A percentile compares a stretch with the other conserved stretches of the same genome.
Evolutionary conservation across 2,113 vertebrate species (phyloP).

Genomic region (Peromyscus polionotus): DNA sequence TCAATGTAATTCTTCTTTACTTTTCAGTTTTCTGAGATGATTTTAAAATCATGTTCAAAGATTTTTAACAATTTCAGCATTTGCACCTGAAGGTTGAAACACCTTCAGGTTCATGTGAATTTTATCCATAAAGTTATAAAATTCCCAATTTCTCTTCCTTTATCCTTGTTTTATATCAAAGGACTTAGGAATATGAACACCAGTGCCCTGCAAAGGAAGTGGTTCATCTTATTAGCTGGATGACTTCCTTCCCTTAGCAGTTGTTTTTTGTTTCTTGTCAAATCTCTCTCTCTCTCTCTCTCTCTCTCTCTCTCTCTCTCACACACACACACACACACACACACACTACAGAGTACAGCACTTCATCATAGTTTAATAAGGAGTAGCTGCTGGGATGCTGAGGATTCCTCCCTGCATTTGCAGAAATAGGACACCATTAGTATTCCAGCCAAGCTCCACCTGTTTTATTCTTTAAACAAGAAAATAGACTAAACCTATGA

Average conservation of each 20-base stretch:
- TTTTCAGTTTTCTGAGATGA: not conserved
- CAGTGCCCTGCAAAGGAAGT: not conserved
- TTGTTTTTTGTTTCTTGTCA: not conserved
- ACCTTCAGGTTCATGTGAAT: not conserved
- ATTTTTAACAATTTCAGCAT: not conserved
- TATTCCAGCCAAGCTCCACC: fast-evolving
- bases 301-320: too few species aligned
- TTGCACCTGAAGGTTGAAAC: slow-evolving; percentile 8
- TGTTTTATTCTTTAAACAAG: not conserved
- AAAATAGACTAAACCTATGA: not conserved
- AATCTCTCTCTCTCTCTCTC: too few species aligned
- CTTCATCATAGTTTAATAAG: not conserved
- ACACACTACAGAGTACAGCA: not conserved
- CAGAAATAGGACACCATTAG: not conserved
- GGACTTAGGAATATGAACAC: not conserved
- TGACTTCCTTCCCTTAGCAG: not conserved
- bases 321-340: not conserved
- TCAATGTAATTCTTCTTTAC: not conserved
- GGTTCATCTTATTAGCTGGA: not conserved
- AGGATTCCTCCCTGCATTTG: not conserved
- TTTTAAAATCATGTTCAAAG: not conserved
- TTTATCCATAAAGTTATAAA: not conserved
- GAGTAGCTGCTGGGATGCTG: not conserved
- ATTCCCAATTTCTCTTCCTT: not conserved
- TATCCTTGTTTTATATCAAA: not conserved